Evolutionary conservation across 1,140 invertebrate species (phyloP), one percentile per base, ranked within the genome.

Genomic region (Psilanteris sp.): DNA sequence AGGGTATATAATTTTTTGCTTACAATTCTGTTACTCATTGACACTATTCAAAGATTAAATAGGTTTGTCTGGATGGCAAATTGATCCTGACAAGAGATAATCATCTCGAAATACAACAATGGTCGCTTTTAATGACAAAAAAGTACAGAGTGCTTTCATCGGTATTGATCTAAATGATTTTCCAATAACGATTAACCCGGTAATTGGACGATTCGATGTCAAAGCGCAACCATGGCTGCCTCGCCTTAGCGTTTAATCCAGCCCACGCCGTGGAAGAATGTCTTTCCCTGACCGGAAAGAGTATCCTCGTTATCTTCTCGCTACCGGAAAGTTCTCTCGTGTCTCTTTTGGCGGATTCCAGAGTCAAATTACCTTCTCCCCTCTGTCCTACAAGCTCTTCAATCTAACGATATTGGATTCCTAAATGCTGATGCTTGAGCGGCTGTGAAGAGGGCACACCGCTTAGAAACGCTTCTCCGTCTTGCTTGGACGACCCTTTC

Each of bases 361-460:
- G 78, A 81, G 78, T 83, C 82, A 79, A 85, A 83, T 85, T 85
- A 85, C 83, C 70, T 54, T 68, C 64, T 76, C 64, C 44, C 54
- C 32, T 61, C 72, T 77, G 34, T 72, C 39, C 44, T 50, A 59
- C 41, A 27, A 62, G 36, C 77, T 75, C 71, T 77, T 73, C 48
- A 72, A 77, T 74, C 27, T 52, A 64, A 67, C 78, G 71, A 83
- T 85, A 85, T 85, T 85, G 80, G 80, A 85, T 85, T 85, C 82
- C 81, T 80, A 79, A 83, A 83, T 79, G 78, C 64, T 81, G 77
- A 79, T 78, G 78, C 64, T 74, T 46, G 64, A 77, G 29, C 50
- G 70, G 59, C 59, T 50, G 59, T 55, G 44, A 70, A 72, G 71
- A 64, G 70, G 66, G 59, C 67, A 59, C 14, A 20, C 37, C 62